Percentiles rank a stretch among this genome's conserved stretches.
These are phyloP conservation scores for Sarcophaga subvicina DNA, from an alignment of 2,888 invertebrate species.

Conservation along the genomic window DNA sequence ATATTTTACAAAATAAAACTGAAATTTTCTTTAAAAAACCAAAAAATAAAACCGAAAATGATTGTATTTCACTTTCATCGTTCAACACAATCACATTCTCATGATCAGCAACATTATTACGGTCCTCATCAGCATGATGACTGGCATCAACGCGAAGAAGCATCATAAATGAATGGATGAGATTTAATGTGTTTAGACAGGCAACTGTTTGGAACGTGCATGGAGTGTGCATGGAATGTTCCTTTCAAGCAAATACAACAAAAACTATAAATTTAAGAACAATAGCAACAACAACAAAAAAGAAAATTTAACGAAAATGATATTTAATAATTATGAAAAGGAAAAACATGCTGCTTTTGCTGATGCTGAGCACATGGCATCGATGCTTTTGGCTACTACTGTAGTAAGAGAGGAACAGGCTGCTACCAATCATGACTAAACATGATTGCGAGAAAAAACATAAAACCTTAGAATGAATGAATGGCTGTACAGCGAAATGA, in stretches of 20 bases:
- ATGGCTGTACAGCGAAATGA: background rate
- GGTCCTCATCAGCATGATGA: slow-evolving; percentile 1
- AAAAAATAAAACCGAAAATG: slow-evolving; percentile 3
- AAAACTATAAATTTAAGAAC: too few species aligned
- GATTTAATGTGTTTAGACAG: slow-evolving; percentile 27
- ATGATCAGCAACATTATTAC: background rate
- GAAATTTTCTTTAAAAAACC: background rate
- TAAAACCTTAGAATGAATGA: too few species aligned
- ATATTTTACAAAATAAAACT: slow-evolving; percentile 1
- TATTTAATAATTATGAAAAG: background rate
- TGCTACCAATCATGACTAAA: too few species aligned
- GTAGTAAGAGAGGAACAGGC: too few species aligned
- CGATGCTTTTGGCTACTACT: background rate
- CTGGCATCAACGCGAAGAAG: background rate
- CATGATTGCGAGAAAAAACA: too few species aligned
- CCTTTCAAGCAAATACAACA: slow-evolving; percentile 25
- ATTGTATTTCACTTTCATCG: slow-evolving; percentile 16
- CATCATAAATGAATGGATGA: slow-evolving; percentile 34
- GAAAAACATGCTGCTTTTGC: background rate
- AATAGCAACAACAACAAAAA: background rate
- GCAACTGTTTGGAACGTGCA: background rate
- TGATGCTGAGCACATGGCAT: background rate
- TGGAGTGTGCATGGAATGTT: background rate
- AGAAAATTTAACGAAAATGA: background rate
- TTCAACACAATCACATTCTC: background rate